Evolutionary conservation across 2,888 invertebrate species (phyloP).

Genomic region (Chloromyia formosa): DNA sequence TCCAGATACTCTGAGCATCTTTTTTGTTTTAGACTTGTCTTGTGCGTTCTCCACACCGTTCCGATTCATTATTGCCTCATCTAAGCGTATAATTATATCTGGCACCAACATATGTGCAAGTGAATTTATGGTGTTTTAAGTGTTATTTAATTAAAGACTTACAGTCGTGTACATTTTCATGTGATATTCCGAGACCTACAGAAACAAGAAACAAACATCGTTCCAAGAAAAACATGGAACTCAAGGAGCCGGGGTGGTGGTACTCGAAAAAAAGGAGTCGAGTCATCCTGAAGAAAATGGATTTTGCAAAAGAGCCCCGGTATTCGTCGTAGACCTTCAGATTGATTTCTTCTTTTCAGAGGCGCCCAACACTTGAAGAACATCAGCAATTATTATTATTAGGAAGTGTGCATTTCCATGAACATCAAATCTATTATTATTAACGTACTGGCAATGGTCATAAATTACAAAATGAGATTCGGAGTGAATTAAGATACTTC

Average conservation of each 20-base stretch:
- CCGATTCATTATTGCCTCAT: slow-evolving; percentile 44
- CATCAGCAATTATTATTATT: background rate
- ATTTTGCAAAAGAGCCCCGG: background rate
- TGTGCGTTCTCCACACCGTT: background rate
- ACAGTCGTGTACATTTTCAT: background rate
- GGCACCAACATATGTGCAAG: slow-evolving; percentile 47
- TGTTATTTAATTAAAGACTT: slow-evolving; percentile 48
- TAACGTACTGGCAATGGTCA: slow-evolving; percentile 8
- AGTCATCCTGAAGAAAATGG: background rate
- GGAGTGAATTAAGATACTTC: slow-evolving; percentile 34
- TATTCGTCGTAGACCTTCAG: no score
- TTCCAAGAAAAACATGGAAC: background rate
- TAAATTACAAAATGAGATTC: slow-evolving; percentile 28
- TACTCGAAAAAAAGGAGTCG: background rate
- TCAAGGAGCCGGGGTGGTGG: no score
- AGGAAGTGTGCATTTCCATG: slow-evolving; percentile 11
- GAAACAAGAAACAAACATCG: background rate
- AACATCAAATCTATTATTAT: slow-evolving; percentile 23
- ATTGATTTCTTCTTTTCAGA: background rate
- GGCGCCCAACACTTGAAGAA: slow-evolving; percentile 1
- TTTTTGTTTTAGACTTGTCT: no score
- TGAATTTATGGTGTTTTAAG: slow-evolving; percentile 47
- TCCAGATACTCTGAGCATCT: no score
- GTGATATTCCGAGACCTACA: background rate
- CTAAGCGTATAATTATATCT: slow-evolving; percentile 46